A percentile compares a stretch with the other conserved stretches of the same genome.
Evolutionary conservation across 30 jellyfish, hydroid and myxozoan species (phyloP).

Genomic region (Pseudorhiza aurosa): DNA sequence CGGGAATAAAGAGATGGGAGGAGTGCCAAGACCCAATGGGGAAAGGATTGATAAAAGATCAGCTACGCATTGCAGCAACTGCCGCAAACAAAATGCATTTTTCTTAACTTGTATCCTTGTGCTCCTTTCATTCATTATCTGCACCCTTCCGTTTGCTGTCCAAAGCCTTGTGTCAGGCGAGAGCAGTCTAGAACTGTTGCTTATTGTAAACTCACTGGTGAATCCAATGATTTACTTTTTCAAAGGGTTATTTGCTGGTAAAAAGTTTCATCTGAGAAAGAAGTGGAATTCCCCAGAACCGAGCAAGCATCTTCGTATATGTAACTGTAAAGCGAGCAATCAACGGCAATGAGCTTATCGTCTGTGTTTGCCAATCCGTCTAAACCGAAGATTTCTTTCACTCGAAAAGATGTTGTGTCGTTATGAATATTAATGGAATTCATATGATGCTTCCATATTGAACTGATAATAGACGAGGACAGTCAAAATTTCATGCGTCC

Average conservation of each 20-base stretch:
- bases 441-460: too few relatives aligned
- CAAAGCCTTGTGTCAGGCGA: constrained; percentile 1
- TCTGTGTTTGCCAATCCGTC: too few relatives aligned
- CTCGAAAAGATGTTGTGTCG: too few relatives aligned
- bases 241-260: constrained; percentile 38
- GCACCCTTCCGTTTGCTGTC: constrained; percentile 60
- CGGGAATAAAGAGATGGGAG: background rate
- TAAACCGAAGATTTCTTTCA: too few relatives aligned
- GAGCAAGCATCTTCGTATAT: too few relatives aligned
- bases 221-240: constrained; percentile 54
- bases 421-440: too few relatives aligned
- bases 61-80: constrained; percentile 1
- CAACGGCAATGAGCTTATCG: too few relatives aligned
- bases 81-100: constrained; percentile 46
- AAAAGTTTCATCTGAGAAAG: background rate
- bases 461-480: too few relatives aligned
- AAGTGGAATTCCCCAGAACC: too few relatives aligned
- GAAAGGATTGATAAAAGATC: background rate
- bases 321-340: too few relatives aligned
- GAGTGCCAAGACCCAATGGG: background rate
- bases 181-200: constrained; percentile 20
- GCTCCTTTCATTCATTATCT: constrained; percentile 11
- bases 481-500: too few relatives aligned
- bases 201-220: constrained; percentile 43
- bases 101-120: constrained; percentile 48